These are phyloP conservation scores for Zosterops japonicus DNA, from an alignment of 2,113 vertebrate species.

Conservation along the genomic window DNA sequence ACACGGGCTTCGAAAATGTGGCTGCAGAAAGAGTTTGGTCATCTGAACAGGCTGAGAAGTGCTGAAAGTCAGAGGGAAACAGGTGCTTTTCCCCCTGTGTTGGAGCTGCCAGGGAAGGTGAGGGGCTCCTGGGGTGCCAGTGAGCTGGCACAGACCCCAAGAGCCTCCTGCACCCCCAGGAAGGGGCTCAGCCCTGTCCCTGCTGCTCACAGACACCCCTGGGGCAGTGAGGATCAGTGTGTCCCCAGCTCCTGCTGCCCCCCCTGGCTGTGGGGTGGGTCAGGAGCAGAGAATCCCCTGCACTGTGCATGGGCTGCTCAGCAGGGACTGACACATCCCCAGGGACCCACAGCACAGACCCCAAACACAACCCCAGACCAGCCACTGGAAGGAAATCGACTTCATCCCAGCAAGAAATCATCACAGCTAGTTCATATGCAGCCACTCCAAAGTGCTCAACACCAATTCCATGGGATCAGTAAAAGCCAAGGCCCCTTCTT, in stretches of 20 bases:
- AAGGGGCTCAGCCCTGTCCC: too few species aligned
- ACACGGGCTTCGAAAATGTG: too few species aligned
- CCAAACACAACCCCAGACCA: neutral
- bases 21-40: too few species aligned
- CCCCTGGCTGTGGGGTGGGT: rapidly evolving
- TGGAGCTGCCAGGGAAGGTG: too few species aligned
- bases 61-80: too few species aligned
- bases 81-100: too few species aligned
- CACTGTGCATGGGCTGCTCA: neutral
- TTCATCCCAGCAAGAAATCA: neutral
- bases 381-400: neutral
- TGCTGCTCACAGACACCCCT: too few species aligned
- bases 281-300: neutral
- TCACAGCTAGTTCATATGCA: neutral
- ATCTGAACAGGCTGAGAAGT: too few species aligned
- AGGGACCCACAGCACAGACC: neutral
- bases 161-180: too few species aligned
- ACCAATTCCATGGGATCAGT: rapidly evolving
- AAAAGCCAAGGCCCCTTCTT: neutral
- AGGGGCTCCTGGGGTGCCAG: too few species aligned
- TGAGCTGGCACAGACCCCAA: too few species aligned
- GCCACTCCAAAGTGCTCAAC: neutral
- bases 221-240: neutral
- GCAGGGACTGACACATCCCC: neutral
- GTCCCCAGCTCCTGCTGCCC: neutral